Evolutionary conservation across 2,888 invertebrate species (phyloP), one percentile per base, ranked within the genome.

Genomic region (Polietes domitor): DNA sequence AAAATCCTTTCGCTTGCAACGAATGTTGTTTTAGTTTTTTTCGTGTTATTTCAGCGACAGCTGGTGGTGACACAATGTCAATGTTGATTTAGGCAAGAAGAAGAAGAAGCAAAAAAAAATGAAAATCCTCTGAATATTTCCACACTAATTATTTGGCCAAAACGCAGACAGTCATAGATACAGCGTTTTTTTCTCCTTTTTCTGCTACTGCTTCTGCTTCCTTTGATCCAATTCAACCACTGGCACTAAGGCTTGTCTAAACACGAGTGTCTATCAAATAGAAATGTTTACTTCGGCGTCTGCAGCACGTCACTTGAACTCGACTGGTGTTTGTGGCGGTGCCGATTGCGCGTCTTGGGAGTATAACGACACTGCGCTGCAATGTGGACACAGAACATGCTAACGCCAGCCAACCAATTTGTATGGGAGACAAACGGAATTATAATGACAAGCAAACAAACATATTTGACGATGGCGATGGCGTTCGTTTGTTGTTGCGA

Each of bases 51-150:
- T 55, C 24, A 10, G 9, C 50, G 55, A 43, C 68, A 68, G 68
- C 68, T 68, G 68, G 19, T 41, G 19, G 19, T 68, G 68, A 43
- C 21, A 41, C 43, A 68, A 43, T 68, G 24, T 43, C 68, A 68
- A 68, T 68, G 43, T 68, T 68, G 68, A 24, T 68, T 68, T 68
- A 68, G 43, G n/a, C 68, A 65, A 21, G n/a, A n/a, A n/a, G n/a
- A n/a, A n/a, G n/a, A 63, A 58, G 21, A 19, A 55, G 5, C 26
- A 28, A 28, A 61, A n/a, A 28, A 61, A 61, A 55, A 47, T 2
- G 50, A 53, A 28, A 32, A 24, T 15, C 24, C 21, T 43, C 12
- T 68, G 68, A 68, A 28, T 68, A 43, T 68, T 68, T 68, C 68
- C 19, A 24, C 43, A 43, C 68, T 68, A 68, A 68, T 68, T 68